Percentiles rank a stretch among this genome's conserved stretches.
phyloP scores from a whole-genome alignment of 2,113 vertebrate genomes.

The Phocoena sinus region DNA sequence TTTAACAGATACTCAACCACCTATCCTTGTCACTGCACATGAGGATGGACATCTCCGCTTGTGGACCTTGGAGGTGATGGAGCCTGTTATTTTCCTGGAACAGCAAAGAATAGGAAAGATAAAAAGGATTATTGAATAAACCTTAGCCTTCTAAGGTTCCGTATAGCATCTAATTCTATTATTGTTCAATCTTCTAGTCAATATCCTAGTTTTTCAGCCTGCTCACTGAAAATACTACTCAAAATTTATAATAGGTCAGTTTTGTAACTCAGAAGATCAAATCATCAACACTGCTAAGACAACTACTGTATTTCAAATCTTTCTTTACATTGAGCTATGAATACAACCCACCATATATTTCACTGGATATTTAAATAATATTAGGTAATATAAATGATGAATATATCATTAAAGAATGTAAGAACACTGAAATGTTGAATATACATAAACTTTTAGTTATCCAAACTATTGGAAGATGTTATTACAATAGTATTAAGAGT shows the following conservation, averaged over 20 bases:
- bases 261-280: not conserved
- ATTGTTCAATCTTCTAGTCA: not conserved
- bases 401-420: not conserved
- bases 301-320: not conserved
- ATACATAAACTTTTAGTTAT: not conserved
- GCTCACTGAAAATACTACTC: not conserved
- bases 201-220: not conserved
- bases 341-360: not conserved
- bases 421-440: not conserved
- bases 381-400: not conserved
- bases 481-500: not conserved
- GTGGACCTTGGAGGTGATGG: conserved; percentile 77
- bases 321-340: not conserved
- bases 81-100: not conserved
- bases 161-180: not conserved
- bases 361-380: not conserved
- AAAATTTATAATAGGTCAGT: not conserved
- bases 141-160: not conserved
- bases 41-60: conserved; percentile 78
- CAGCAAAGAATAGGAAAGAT: not conserved
- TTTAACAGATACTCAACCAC: not conserved
- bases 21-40: conserved; percentile 78
- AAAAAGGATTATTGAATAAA: not conserved
- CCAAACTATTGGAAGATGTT: not conserved
- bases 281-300: not conserved